Percentiles rank a stretch among this genome's conserved stretches.
Conservation (phyloP, 1,140 invertebrate genomes). For the Zaprionus camerounensis region DNA sequence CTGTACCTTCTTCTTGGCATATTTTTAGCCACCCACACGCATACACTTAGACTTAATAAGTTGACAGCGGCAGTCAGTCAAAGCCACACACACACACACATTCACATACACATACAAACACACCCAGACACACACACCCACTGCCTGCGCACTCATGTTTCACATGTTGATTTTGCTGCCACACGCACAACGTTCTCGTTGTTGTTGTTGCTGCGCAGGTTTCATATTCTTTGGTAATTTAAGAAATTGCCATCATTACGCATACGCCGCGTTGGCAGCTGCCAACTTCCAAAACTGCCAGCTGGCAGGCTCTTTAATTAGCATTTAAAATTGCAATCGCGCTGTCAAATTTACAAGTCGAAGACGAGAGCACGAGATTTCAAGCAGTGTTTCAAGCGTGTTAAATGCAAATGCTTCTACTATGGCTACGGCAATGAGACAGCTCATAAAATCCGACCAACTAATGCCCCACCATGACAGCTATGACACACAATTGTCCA, state of each 20-base stretch:
- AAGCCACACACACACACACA: slow-evolving; percentile 39
- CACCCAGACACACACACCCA: neutral
- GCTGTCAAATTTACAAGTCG: slow-evolving; percentile 23
- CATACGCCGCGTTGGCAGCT: slow-evolving; percentile 43
- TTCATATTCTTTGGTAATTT: slow-evolving; percentile 56
- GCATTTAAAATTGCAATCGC: slow-evolving; percentile 48
- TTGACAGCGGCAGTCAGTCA: slow-evolving; percentile 78
- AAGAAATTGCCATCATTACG: slow-evolving; percentile 56
- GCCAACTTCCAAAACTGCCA: slow-evolving; percentile 1
- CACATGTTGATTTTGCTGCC: slow-evolving; percentile 44
- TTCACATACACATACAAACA: neutral
- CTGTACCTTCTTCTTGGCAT: slow-evolving; percentile 13
- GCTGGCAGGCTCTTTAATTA: slow-evolving; percentile 63
- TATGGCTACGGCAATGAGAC: slow-evolving; percentile 47
- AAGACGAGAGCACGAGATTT: slow-evolving; percentile 52
- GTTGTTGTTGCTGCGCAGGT: slow-evolving; percentile 13
- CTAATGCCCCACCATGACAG: slow-evolving; percentile 59
- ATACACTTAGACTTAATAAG: slow-evolving; percentile 73
- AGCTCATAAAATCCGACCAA: slow-evolving; percentile 75
- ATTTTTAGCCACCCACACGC: slow-evolving; percentile 59
- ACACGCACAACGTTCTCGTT: slow-evolving; percentile 22
- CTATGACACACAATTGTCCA: slow-evolving; percentile 25
- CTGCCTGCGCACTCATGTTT: slow-evolving; percentile 28
- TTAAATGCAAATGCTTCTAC: slow-evolving; percentile 64
- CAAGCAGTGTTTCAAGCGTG: slow-evolving; percentile 58